A percentile compares a stretch with the other conserved stretches of the same genome.
These are phyloP conservation scores for Entomobrya proxima DNA, from an alignment of 2,888 invertebrate species.

Conservation along the genomic window DNA sequence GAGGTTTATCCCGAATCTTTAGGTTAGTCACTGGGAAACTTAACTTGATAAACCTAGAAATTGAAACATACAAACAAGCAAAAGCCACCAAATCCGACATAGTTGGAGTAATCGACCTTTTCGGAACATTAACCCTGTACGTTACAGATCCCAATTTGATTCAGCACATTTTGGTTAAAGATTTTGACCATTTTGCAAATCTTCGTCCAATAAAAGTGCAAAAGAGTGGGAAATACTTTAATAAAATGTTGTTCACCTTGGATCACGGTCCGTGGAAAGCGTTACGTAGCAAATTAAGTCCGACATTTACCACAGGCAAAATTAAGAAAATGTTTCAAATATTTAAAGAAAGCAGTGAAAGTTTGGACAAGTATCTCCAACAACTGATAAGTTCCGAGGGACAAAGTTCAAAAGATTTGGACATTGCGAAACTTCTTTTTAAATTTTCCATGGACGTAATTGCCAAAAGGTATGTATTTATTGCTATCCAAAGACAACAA, in stretches of 20 bases:
- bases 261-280: conserved; percentile 1
- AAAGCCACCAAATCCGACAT: too few relatives aligned
- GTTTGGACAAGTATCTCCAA: neutral
- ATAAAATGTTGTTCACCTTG: neutral
- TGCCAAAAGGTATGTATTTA: too few relatives aligned
- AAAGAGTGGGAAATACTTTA: neutral
- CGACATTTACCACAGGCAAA: conserved; percentile 13
- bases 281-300: conserved; percentile 10
- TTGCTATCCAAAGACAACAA: too few relatives aligned
- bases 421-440: neutral
- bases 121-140: neutral
- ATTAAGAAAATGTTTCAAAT: conserved; percentile 17
- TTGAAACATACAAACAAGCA: too few relatives aligned
- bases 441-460: conserved; percentile 29
- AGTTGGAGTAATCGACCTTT: too few relatives aligned
- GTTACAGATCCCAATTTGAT: neutral
- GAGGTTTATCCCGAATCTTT: too few relatives aligned
- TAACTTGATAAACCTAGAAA: too few relatives aligned
- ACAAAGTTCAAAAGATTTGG: neutral
- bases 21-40: too few relatives aligned
- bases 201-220: neutral
- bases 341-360: neutral
- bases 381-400: neutral
- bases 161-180: neutral
- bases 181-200: conserved; percentile 29